A percentile compares a stretch with the other conserved stretches of the same genome.
phyloP scores from a whole-genome alignment of 2,113 vertebrate genomes.

The Ceratotherium simum region DNA sequence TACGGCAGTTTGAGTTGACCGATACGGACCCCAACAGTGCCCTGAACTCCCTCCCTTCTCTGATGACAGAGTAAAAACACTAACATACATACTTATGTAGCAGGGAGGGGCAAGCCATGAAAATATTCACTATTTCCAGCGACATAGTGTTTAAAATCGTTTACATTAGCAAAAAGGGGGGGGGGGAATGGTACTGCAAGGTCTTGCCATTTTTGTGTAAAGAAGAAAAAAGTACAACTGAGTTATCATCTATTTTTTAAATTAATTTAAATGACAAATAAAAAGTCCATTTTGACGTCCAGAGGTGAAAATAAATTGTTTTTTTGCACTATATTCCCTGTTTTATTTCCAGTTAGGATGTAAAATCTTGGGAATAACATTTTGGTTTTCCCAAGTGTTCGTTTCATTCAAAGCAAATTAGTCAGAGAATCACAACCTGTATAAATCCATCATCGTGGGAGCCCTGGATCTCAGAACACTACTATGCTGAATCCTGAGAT shows the following conservation, averaged over 20 bases:
- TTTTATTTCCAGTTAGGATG: slow-evolving; percentile 48
- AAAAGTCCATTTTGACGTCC: background rate
- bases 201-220: background rate
- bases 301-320: background rate
- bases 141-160: background rate
- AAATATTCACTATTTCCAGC: background rate
- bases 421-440: slow-evolving; percentile 82
- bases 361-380: slow-evolving; percentile 56
- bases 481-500: slow-evolving; percentile 86
- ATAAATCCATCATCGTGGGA: slow-evolving; percentile 83
- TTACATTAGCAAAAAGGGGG: background rate
- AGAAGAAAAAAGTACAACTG: background rate
- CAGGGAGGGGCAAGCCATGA: background rate
- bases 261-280: background rate
- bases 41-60: background rate
- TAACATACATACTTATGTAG: too few relatives aligned
- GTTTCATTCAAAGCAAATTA: slow-evolving; percentile 85
- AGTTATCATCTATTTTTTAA: background rate
- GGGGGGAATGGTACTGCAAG: background rate
- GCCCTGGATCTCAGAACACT: slow-evolving; percentile 79
- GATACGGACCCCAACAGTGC: background rate
- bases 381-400: slow-evolving; percentile 75
- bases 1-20: background rate
- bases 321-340: background rate
- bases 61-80: background rate